Conservation (phyloP, 1,140 invertebrate species). For the Drosophila parvula region DNA sequence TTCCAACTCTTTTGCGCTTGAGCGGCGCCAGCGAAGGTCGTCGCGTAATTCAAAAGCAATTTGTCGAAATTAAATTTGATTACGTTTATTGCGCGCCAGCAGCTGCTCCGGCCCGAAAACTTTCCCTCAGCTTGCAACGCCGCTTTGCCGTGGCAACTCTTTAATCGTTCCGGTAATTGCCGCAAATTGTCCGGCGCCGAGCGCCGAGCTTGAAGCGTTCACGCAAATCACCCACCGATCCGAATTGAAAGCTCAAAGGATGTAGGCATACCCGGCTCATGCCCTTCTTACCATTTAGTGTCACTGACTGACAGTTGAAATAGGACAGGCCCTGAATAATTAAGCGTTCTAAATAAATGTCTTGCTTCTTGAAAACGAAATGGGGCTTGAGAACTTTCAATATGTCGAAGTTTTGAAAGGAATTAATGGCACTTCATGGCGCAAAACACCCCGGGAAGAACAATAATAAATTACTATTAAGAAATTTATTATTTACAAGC, state of each 20-base stretch:
- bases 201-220: not conserved
- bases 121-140: constrained; percentile 24
- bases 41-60: constrained; percentile 81
- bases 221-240: constrained; percentile 22
- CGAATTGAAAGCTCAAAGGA: not conserved
- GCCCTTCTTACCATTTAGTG: not conserved
- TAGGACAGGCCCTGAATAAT: constrained; percentile 51
- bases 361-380: constrained; percentile 21
- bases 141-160: constrained; percentile 47
- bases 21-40: constrained; percentile 75
- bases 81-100: constrained; percentile 75
- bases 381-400: constrained; percentile 18
- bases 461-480: constrained; percentile 10
- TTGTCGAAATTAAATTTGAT: constrained; percentile 81
- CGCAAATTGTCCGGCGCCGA: constrained; percentile 58
- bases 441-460: not conserved
- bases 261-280: too few species aligned
- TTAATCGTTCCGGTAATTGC: constrained; percentile 73
- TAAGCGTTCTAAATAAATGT: constrained; percentile 39
- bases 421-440: constrained; percentile 3
- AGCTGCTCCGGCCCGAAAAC: constrained; percentile 45
- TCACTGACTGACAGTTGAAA: constrained; percentile 25
- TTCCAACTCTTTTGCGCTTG: constrained; percentile 72
- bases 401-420: constrained; percentile 27
- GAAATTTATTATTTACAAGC: too few species aligned